A percentile compares a stretch with the other conserved stretches of the same genome.
These are phyloP conservation scores for Myanophis thanlyinensis DNA, from an alignment of 2,113 vertebrate species.

Conservation along the genomic window DNA sequence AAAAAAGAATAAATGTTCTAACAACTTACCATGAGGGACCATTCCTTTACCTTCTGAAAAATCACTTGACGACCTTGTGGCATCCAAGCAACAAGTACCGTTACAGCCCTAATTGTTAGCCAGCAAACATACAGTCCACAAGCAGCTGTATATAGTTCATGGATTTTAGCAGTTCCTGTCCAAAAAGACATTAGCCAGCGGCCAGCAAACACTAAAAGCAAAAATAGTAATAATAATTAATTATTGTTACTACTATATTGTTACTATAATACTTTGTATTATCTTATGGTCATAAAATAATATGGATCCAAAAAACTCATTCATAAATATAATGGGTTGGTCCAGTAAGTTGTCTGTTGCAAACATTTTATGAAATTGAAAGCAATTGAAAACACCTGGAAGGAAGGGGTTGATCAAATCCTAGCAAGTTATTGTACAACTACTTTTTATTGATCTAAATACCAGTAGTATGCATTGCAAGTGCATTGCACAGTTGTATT, in stretches of 20 bases:
- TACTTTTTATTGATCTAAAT: neutral
- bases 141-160: conserved; percentile 96
- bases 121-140: conserved; percentile 98
- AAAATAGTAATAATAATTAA: conserved; percentile 52
- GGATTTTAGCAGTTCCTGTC: conserved; percentile 97
- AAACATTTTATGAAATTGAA: neutral
- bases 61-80: conserved; percentile 97
- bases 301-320: neutral
- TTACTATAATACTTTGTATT: neutral
- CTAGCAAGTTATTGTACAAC: neutral
- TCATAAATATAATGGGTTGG: neutral
- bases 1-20: neutral
- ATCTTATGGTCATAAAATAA: neutral
- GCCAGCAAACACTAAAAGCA: conserved; percentile 88
- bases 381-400: neutral
- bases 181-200: conserved; percentile 99
- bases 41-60: conserved; percentile 94
- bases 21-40: conserved; percentile 92
- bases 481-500: neutral
- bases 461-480: neutral
- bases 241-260: conserved; percentile 32
- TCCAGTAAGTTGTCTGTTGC: neutral
- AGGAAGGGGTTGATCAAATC: neutral
- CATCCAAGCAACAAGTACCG: conserved; percentile 96
- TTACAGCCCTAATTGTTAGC: conserved; percentile 91